Evolutionary conservation across 2,888 invertebrate species (phyloP), one percentile per base, ranked within the genome.

Genomic region (Orchesellides sinensis): DNA sequence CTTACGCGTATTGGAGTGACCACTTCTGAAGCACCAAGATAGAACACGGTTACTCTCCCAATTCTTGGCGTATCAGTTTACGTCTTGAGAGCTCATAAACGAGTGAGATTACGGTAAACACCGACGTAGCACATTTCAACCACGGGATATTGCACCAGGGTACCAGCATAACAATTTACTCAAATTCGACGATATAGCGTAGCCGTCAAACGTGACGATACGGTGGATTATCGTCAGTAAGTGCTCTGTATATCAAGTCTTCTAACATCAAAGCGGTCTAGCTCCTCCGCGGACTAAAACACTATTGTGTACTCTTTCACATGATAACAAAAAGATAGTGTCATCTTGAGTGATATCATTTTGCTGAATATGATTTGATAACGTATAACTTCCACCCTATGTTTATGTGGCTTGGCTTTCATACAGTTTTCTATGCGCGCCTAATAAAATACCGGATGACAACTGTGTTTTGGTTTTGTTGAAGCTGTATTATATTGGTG

Each of bases 131-230:
- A 65, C 5, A 17, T 27, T 10, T 35, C 14, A 19, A n/a, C 32
- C 8, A 52, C 52, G 19, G 49, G 23, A 54, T 32, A 17, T 23
- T 17, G 32, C 14, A 61, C 29, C 5, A 17, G 25, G 40, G 45
- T 12, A 45, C 23, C 12, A 21, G 35, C 29, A 40, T n/a, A 61
- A n/a, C n/a, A 54, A 47, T 77, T 59, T 69, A 23, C 68, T 61
- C 68, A 49, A 49, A 49, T 49, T 63, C 61, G n/a, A n/a, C 59
- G 59, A 68, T 32, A 45, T 69, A 59, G 59, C 49, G 45, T 47
- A 49, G 59, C 61, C 68, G 59, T 77, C 77, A 77, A 68, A 77
- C 68, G 77, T 77, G 77, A 77, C 77, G 77, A 77, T 77, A 77
- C 77, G 77, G 77, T 77, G 77, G 61, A 77, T 77, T 68, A 77